Evolutionary conservation across 2,888 invertebrate genomes (phyloP).

Genomic region (Drosophila ustulata): DNA sequence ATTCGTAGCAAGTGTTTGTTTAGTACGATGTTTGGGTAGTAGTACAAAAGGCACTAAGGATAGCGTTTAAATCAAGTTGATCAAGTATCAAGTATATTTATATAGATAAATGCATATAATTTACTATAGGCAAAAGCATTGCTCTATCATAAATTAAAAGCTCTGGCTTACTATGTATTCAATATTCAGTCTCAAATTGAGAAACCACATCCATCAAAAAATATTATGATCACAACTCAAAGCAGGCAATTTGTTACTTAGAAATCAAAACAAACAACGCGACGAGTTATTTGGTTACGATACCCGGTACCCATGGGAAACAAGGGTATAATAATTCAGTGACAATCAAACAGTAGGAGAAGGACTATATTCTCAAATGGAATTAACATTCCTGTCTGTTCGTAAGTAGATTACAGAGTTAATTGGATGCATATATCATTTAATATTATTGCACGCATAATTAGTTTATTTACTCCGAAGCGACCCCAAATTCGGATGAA

Average conservation of each 20-base stretch:
- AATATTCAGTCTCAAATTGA: conserved; percentile 32
- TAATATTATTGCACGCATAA: no score
- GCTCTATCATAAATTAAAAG: conserved; percentile 51
- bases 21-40: conserved; percentile 42
- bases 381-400: no score
- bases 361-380: no score
- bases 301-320: background rate
- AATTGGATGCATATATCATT: no score
- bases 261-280: conserved; percentile 37
- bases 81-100: conserved; percentile 43
- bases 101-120: conserved; percentile 7
- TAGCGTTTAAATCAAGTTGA: conserved; percentile 44
- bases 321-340: background rate
- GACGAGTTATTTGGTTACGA: conserved; percentile 5
- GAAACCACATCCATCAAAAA: conserved; percentile 42
- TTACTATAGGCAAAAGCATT: conserved; percentile 56
- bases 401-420: background rate
- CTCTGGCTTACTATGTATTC: conserved; percentile 27
- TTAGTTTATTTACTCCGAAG: background rate
- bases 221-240: conserved; percentile 23
- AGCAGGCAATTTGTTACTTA: conserved; percentile 44
- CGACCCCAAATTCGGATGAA: no score
- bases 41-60: conserved; percentile 53
- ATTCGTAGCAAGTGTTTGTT: conserved; percentile 30
- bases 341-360: background rate